phyloP scores from a whole-genome alignment of 2,888 invertebrate species.

The Eupeodes luniger region DNA sequence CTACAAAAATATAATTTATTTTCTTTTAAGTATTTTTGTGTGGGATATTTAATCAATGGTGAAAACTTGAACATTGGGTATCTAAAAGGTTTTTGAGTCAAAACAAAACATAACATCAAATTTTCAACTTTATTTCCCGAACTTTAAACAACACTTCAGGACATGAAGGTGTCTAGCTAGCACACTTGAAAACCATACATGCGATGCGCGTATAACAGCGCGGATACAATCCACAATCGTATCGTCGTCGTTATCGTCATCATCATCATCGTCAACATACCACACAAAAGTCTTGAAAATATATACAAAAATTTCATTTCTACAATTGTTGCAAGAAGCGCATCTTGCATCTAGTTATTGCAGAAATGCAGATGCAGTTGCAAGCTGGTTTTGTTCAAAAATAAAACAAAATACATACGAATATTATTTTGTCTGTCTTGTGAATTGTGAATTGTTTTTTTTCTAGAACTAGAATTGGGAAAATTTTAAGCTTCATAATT shows the following conservation, averaged over 20 bases:
- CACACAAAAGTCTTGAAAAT: constrained; percentile 34
- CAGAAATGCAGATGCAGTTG: constrained; percentile 18
- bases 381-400: constrained; percentile 37
- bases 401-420: constrained; percentile 9
- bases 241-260: neutral
- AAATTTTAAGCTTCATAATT: constrained; percentile 57
- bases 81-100: too few species aligned
- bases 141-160: constrained; percentile 55
- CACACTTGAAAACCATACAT: constrained; percentile 50
- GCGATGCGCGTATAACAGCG: constrained; percentile 41
- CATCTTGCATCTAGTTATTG: constrained; percentile 36
- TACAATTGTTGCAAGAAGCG: constrained; percentile 14
- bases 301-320: constrained; percentile 57
- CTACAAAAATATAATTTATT: too few species aligned
- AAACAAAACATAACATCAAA: too few species aligned
- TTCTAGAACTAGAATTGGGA: constrained; percentile 45
- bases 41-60: too few species aligned
- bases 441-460: constrained; percentile 33
- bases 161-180: constrained; percentile 36
- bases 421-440: constrained; percentile 19
- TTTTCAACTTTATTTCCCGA: neutral
- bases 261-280: neutral
- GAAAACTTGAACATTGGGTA: too few species aligned
- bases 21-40: too few species aligned
- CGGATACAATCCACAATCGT: constrained; percentile 47